phyloP scores from a whole-genome alignment of 1,140 invertebrate species.

The Centruroides vittatus region DNA sequence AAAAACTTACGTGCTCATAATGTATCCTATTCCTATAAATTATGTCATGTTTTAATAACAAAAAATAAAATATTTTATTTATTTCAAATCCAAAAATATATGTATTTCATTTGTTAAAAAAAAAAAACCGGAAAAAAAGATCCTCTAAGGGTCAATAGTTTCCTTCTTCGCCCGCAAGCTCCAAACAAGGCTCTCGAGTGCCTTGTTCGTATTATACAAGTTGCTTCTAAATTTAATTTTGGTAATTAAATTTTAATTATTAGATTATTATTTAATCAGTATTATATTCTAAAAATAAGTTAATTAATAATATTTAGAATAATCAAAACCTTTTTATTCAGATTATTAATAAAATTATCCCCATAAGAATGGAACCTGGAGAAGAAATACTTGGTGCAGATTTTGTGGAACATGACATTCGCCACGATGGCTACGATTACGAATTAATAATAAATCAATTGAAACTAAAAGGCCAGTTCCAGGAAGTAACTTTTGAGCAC shows the following conservation, averaged over 20 bases:
- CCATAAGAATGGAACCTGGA: conserved; percentile 12
- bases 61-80: no score
- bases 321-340: conserved; percentile 1
- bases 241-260: neutral
- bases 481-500: neutral
- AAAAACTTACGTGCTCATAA: no score
- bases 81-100: no score
- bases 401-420: conserved; percentile 15
- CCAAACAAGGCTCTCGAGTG: no score
- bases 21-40: no score
- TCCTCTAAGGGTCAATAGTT: no score
- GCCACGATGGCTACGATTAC: conserved; percentile 14
- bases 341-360: conserved; percentile 10
- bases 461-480: no score
- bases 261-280: neutral
- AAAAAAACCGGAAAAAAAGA: no score
- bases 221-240: neutral
- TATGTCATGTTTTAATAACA: no score
- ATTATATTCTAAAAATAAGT: neutral
- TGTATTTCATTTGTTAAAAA: no score
- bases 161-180: no score
- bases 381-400: conserved; percentile 16
- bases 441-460: neutral
- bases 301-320: neutral
- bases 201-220: no score